These are phyloP conservation scores for Drosophila mauritiana DNA, from an alignment of 1,140 invertebrate species.

Conservation along the genomic window DNA sequence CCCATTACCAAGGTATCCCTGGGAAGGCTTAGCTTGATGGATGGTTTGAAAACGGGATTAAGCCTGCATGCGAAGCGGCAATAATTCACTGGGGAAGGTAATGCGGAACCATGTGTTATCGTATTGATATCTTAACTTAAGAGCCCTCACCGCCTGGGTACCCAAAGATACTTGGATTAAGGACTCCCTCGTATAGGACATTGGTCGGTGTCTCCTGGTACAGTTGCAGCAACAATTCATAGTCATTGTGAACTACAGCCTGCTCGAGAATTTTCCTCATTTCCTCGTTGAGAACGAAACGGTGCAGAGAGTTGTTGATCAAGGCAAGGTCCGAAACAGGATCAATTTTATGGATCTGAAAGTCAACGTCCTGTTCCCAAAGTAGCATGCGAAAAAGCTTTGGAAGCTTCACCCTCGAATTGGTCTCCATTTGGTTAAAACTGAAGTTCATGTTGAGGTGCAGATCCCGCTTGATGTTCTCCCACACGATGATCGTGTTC, in stretches of 20 bases:
- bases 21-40: neutral
- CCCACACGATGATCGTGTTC: conserved; percentile 58
- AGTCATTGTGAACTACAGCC: conserved; percentile 32
- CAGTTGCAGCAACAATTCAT: conserved; percentile 56
- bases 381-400: conserved; percentile 51
- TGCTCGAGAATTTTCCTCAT: conserved; percentile 59
- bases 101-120: neutral
- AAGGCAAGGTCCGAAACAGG: conserved; percentile 44
- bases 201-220: conserved; percentile 51
- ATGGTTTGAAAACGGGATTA: neutral
- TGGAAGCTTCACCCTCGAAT: conserved; percentile 41
- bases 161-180: conserved; percentile 60
- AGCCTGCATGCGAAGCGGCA: conserved; percentile 53
- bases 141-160: conserved; percentile 50
- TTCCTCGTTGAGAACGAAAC: conserved; percentile 56
- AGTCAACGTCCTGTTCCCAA: conserved; percentile 34
- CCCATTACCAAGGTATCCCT: neutral
- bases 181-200: conserved; percentile 57
- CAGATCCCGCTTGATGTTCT: conserved; percentile 61
- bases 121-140: neutral
- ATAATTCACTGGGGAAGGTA: conserved; percentile 34
- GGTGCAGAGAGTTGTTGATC: conserved; percentile 72
- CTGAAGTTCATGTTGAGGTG: conserved; percentile 4
- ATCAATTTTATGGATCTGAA: conserved; percentile 39
- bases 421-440: conserved; percentile 57